Base-by-base conservation (phyloP, 1,140 invertebrate species). In the Scaptomyza graminum region DNA sequence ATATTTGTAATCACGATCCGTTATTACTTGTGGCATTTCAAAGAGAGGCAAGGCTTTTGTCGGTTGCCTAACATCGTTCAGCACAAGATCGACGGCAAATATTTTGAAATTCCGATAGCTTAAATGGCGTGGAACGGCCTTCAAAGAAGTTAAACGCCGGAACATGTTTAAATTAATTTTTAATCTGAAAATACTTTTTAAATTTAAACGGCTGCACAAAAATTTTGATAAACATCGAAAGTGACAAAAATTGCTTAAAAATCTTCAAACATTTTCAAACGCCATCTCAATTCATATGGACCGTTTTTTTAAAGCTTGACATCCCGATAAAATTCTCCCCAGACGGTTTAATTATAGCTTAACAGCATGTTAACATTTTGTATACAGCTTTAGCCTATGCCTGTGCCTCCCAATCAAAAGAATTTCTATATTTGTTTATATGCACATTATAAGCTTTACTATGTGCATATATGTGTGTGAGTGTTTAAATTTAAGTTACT, bases 1-100 rank as follows among this genome's bases (percentile, higher is more conserved):
- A 41, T 93, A 92, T 50, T 76, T 90, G 49, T 84, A 90, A 6
- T 73, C 73, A 5, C 28, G 50, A 9, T 49, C 47, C 1, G 44
- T 5, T 13, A 67, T 25, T 2, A 73, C 31, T n/a, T 44, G 57
- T 5, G 64, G 70, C 39, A 47, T 22, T 43, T 13, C 28, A 1
- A 41, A 11, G 0, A 0, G 41, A 3, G 3, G 2, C 3, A 9
- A 9, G 1, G 9, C 5, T 12, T 25, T 13, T 5, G 44, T 3
- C 3, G 0, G 1, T 9, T 22, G 5, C 1, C 37, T 39, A 1
- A 34, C 8, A 5, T 31, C 12, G 8, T 11, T 31, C 9, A 31
- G 13, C 2, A 43, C 37, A 8, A 44, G 5, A 31, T 67, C 25
- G 4, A 41, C 18, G 5, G 15, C 11, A 16, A 49, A 5, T 9